phyloP scores from a whole-genome alignment of 1,140 invertebrate species.

The Hormaphis cornu region DNA sequence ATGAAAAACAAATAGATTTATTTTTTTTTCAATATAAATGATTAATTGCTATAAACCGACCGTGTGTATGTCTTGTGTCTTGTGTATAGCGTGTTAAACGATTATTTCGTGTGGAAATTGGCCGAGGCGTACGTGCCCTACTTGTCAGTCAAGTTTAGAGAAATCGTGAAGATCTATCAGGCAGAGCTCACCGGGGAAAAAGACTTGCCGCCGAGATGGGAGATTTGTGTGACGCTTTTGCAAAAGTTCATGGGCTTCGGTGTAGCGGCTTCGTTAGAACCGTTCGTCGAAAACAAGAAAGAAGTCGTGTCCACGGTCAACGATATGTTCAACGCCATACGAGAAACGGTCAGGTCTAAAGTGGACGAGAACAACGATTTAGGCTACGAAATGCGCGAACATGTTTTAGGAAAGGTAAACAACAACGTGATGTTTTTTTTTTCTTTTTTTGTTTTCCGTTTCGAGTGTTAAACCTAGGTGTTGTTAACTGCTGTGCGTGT shows the following conservation, averaged over 20 bases:
- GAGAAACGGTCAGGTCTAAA: conserved; percentile 10
- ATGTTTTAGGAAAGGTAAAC: conserved; percentile 42
- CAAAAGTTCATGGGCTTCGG: conserved; percentile 49
- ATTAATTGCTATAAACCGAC: neutral
- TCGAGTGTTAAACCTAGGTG: no score
- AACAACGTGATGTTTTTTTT: conserved; percentile 30
- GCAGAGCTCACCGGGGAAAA: conserved; percentile 45
- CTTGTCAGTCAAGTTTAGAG: conserved; percentile 48
- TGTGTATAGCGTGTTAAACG: conserved; percentile 48
- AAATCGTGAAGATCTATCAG: conserved; percentile 47
- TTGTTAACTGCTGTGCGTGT: no score
- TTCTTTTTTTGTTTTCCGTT: no score
- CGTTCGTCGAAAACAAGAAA: conserved; percentile 34
- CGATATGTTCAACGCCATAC: conserved; percentile 21
- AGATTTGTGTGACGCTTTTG: conserved; percentile 49
- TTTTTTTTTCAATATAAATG: neutral
- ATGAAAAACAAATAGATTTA: neutral
- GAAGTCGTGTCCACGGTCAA: conserved; percentile 35
- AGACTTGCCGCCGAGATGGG: conserved; percentile 47
- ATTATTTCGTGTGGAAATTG: conserved; percentile 54
- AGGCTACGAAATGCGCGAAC: neutral
- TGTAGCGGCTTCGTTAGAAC: conserved; percentile 47
- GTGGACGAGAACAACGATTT: neutral
- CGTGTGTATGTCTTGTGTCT: neutral
- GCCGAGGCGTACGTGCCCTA: conserved; percentile 49